These are phyloP conservation scores for Agrilus planipennis DNA, from an alignment of 1,140 invertebrate genomes.

Conservation along the genomic window DNA sequence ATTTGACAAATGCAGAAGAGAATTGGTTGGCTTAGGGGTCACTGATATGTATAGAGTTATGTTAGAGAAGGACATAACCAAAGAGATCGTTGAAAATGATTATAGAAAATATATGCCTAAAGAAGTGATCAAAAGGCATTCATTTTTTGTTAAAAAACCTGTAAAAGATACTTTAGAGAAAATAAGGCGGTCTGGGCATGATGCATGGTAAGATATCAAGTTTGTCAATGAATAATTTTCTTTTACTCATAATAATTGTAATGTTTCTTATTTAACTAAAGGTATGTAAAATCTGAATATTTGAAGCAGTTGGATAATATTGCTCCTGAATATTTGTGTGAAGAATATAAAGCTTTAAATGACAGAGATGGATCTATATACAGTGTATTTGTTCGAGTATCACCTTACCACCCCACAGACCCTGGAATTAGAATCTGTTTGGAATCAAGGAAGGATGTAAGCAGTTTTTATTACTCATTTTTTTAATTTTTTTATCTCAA, in stretches of 20 bases:
- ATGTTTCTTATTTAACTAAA: slow-evolving; percentile 20
- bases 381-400: slow-evolving; percentile 49
- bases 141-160: slow-evolving; percentile 61
- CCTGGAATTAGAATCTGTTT: slow-evolving; percentile 52
- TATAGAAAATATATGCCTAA: slow-evolving; percentile 74
- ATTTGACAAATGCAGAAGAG: slow-evolving; percentile 59
- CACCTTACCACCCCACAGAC: slow-evolving; percentile 53
- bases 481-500: neutral
- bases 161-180: slow-evolving; percentile 54
- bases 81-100: slow-evolving; percentile 55
- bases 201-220: slow-evolving; percentile 38
- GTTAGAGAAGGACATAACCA: slow-evolving; percentile 51
- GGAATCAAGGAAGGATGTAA: slow-evolving; percentile 48
- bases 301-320: slow-evolving; percentile 61
- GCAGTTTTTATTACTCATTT: slow-evolving; percentile 7
- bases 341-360: slow-evolving; percentile 58
- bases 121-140: slow-evolving; percentile 58
- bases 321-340: slow-evolving; percentile 68
- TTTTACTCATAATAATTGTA: neutral
- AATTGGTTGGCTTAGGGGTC: slow-evolving; percentile 69
- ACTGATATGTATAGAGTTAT: slow-evolving; percentile 75
- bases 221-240: neutral
- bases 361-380: slow-evolving; percentile 47
- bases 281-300: slow-evolving; percentile 64
- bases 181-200: slow-evolving; percentile 44